phyloP scores from a whole-genome alignment of 2,888 invertebrate species.

The Griposia aprilina region DNA sequence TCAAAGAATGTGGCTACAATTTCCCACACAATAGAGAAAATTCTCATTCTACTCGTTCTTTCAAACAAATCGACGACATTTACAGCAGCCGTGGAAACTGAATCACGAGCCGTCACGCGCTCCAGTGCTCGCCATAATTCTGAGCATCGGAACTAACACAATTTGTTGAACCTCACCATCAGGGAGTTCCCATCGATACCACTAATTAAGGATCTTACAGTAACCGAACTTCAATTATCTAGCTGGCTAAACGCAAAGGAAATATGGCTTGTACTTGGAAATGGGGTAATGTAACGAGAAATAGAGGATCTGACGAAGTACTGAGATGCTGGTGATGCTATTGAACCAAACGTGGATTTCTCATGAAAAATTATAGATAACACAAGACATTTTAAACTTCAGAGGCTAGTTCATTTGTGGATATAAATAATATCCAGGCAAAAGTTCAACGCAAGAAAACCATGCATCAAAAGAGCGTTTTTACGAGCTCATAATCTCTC shows the following conservation, averaged over 20 bases:
- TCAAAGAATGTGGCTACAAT: slow-evolving; percentile 16
- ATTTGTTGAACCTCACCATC: slow-evolving; percentile 55
- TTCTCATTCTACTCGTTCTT: slow-evolving; percentile 21
- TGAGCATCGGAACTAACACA: slow-evolving; percentile 41
- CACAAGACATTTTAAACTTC: background rate
- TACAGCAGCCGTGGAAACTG: slow-evolving; percentile 23
- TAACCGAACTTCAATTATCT: slow-evolving; percentile 57
- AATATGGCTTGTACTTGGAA: slow-evolving; percentile 20
- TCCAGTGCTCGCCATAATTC: slow-evolving; percentile 34
- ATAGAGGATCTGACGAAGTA: too few species aligned
- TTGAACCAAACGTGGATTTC: background rate
- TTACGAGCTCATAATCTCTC: slow-evolving; percentile 30
- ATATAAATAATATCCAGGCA: slow-evolving; percentile 5
- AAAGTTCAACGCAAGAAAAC: slow-evolving; percentile 11
- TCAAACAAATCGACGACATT: slow-evolving; percentile 18
- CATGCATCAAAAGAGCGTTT: background rate
- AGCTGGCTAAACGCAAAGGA: background rate
- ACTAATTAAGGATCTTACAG: slow-evolving; percentile 64
- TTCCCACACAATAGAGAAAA: slow-evolving; percentile 11
- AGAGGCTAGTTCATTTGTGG: background rate
- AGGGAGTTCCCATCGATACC: slow-evolving; percentile 46
- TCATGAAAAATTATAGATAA: background rate
- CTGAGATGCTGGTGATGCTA: background rate
- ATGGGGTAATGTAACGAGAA: background rate
- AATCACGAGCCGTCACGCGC: slow-evolving; percentile 7